Evolutionary conservation across 2,888 invertebrate species (phyloP).

Genomic region (Andrena hattorfiana): DNA sequence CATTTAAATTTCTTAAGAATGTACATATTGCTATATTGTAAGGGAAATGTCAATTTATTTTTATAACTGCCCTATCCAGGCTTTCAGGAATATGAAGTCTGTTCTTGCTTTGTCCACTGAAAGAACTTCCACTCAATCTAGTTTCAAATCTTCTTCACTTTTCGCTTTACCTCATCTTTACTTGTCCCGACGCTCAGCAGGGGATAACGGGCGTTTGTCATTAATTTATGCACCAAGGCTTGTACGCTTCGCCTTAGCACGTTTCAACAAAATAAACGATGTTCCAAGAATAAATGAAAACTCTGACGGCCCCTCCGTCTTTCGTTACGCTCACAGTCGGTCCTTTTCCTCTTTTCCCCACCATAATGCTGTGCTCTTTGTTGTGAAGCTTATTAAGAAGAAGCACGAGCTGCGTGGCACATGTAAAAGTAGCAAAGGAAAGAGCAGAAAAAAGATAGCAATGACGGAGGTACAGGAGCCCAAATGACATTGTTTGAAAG

Average conservation of each 20-base stretch:
- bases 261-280: constrained; percentile 12
- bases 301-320: not conserved
- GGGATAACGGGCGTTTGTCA: not conserved
- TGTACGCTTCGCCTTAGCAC: no score
- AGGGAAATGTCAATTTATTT: not conserved
- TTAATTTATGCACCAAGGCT: constrained; percentile 8
- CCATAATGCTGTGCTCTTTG: not conserved
- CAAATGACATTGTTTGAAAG: not conserved
- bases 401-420: not conserved
- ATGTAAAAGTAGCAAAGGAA: not conserved
- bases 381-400: not conserved
- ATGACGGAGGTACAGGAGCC: no score
- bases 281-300: constrained; percentile 20
- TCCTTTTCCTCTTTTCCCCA: not conserved
- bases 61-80: not conserved
- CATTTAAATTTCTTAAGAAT: no score
- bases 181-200: not conserved
- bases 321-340: not conserved
- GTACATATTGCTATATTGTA: not conserved
- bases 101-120: not conserved
- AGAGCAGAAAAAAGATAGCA: not conserved
- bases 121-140: not conserved
- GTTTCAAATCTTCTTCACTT: not conserved
- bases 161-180: not conserved
- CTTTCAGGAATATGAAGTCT: not conserved